These are phyloP conservation scores for Helicoverpa assulta DNA, from an alignment of 2,888 invertebrate species.

Conservation along the genomic window DNA sequence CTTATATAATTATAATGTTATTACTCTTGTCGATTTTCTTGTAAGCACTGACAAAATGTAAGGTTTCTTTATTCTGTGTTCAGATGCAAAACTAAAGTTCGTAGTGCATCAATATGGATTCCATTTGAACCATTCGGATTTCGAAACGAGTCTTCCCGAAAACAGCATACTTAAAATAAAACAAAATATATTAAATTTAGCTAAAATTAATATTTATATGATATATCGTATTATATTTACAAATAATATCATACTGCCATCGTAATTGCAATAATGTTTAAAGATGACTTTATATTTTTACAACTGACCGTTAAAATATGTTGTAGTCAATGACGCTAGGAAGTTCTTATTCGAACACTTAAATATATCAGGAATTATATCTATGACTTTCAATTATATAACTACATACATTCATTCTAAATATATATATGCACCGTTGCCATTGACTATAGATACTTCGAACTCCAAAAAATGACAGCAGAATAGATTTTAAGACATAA, in stretches of 20 bases:
- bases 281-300: slow-evolving; percentile 19
- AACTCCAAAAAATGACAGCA: neutral
- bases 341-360: neutral
- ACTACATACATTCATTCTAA: neutral
- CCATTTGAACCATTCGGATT: neutral
- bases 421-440: slow-evolving; percentile 5
- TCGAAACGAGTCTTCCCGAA: slow-evolving; percentile 21
- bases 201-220: neutral
- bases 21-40: no score
- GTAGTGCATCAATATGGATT: neutral
- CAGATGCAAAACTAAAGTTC: neutral
- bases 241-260: slow-evolving; percentile 7
- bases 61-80: neutral
- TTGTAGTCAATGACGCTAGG: slow-evolving; percentile 19
- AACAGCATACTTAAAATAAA: neutral
- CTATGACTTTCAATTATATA: slow-evolving; percentile 4
- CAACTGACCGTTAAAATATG: slow-evolving; percentile 9
- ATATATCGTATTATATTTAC: neutral
- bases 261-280: neutral
- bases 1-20: no score
- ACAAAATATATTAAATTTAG: neutral
- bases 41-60: no score
- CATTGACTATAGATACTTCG: neutral
- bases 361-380: neutral
- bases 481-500: neutral